Conservation (phyloP, 1,140 invertebrate species). For the Anastrepha obliqua region DNA sequence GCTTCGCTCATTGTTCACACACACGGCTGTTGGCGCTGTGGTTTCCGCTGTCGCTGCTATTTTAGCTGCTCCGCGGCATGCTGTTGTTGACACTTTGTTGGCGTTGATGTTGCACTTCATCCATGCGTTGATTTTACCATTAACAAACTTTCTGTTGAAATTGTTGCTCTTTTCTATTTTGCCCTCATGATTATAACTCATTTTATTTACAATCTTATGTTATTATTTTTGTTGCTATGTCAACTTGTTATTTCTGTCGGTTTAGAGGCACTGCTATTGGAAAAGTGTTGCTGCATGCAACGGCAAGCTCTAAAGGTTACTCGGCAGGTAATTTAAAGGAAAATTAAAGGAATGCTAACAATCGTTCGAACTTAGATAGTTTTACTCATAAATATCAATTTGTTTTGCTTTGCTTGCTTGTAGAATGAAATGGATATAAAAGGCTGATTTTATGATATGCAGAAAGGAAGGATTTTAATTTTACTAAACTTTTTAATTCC, state of each 20-base stretch:
- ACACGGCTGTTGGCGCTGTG: constrained; percentile 32
- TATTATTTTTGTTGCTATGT: neutral
- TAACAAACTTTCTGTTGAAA: constrained; percentile 12
- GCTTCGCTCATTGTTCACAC: neutral
- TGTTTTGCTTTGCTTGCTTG: too few species aligned
- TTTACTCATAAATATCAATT: too few species aligned
- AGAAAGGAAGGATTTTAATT: too few species aligned
- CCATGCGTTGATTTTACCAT: neutral
- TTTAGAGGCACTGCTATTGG: neutral
- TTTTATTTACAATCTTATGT: constrained; percentile 37
- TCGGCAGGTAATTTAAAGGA: too few species aligned
- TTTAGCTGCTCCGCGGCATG: neutral
- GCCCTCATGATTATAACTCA: neutral
- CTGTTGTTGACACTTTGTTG: constrained; percentile 45
- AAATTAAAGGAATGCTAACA: too few species aligned
- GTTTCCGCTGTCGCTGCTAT: neutral
- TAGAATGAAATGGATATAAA: too few species aligned
- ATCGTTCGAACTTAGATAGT: too few species aligned
- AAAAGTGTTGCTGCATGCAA: neutral
- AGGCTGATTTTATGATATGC: too few species aligned
- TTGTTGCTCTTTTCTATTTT: neutral
- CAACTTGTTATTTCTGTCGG: neutral
- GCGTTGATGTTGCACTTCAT: neutral
- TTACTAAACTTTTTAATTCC: too few species aligned
- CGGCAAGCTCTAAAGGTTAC: too few species aligned